Evolutionary conservation across 2,888 invertebrate species (phyloP).

Genomic region (Dryadula phaetusa): DNA sequence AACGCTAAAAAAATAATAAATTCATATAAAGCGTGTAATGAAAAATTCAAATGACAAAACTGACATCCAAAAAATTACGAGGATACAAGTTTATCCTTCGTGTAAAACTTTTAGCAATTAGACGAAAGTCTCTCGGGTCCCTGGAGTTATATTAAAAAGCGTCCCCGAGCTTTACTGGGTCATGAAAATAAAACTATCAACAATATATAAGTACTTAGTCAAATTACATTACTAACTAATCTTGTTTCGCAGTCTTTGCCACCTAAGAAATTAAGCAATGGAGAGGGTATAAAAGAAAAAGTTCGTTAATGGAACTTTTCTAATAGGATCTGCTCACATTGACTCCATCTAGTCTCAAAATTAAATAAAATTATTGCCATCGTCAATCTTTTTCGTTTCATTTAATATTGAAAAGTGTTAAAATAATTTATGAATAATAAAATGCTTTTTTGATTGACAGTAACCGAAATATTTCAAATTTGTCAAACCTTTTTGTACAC

Average conservation of each 20-base stretch:
- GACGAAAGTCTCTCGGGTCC: conserved; percentile 49
- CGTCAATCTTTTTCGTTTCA: conserved; percentile 19
- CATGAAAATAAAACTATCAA: conserved; percentile 12
- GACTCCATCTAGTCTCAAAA: conserved; percentile 16
- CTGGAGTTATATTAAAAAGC: conserved; percentile 40
- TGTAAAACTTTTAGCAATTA: conserved; percentile 54
- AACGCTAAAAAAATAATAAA: neutral
- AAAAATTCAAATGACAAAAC: conserved; percentile 25
- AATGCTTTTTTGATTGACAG: neutral
- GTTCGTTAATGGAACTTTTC: neutral
- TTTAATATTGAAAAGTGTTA: conserved; percentile 10
- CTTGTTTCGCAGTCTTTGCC: neutral
- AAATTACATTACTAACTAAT: conserved; percentile 1
- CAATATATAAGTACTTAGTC: neutral
- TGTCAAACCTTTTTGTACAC: too few relatives aligned
- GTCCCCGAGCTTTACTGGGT: conserved; percentile 22
- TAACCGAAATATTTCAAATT: neutral
- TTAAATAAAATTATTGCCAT: conserved; percentile 29
- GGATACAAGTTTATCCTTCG: conserved; percentile 32
- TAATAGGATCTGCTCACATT: neutral
- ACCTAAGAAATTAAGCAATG: conserved; percentile 9
- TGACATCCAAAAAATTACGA: conserved; percentile 35
- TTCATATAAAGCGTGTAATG: neutral
- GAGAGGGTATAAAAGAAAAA: neutral
- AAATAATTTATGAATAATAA: conserved; percentile 1